Conservation (phyloP, 2,797 vertebrate genomes). For the Spheniscus humboldti region DNA sequence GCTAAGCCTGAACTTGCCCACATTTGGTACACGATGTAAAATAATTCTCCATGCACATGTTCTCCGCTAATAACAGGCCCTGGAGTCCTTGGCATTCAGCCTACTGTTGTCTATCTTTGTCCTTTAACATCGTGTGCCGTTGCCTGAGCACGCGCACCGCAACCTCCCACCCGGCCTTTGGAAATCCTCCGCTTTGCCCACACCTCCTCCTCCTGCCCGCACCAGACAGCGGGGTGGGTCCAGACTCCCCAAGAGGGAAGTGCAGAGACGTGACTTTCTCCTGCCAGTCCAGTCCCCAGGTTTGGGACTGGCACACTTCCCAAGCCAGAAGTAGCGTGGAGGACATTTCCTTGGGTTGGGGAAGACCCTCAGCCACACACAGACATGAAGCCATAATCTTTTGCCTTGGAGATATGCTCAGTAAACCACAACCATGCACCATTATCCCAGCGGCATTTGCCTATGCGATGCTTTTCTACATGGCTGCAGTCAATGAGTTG, state of each 20-base stretch:
- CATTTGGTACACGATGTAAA: slow-evolving; percentile 61
- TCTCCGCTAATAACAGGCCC: neutral
- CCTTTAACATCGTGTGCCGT: neutral
- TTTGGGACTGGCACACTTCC: neutral
- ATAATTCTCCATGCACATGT: slow-evolving; percentile 29
- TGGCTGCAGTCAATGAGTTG: neutral
- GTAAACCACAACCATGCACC: fast-evolving
- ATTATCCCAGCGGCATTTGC: neutral
- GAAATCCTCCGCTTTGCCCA: neutral
- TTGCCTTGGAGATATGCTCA: fast-evolving
- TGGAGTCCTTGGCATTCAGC: neutral
- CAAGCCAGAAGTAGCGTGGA: neutral
- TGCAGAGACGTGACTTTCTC: neutral
- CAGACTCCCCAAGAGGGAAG: neutral
- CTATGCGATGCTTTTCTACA: fast-evolving
- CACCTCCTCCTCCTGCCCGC: neutral
- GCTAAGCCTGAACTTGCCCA: slow-evolving; percentile 59
- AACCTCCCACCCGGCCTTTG: neutral
- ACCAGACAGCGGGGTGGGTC: fast-evolving
- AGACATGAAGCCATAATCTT: neutral
- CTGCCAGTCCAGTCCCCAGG: no score
- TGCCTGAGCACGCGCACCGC: neutral
- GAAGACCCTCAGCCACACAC: neutral
- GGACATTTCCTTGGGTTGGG: neutral
- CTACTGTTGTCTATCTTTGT: slow-evolving; percentile 33